phyloP scores from a whole-genome alignment of 2,113 vertebrate genomes.

The Megalops atlanticus region DNA sequence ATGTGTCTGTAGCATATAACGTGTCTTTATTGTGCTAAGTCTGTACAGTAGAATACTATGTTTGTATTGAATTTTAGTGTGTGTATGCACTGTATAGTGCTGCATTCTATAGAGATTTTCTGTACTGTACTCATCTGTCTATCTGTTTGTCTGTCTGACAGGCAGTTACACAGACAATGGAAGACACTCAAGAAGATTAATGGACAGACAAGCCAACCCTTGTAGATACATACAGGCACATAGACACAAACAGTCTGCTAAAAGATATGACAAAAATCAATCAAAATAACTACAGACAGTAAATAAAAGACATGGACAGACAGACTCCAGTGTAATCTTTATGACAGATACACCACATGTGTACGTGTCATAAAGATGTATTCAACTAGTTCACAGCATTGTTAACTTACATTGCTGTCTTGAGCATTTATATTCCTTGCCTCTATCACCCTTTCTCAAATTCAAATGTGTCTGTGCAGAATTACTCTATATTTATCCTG shows the following conservation, averaged over 20 bases:
- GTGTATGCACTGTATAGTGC: constrained; percentile 24
- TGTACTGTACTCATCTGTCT: constrained; percentile 15
- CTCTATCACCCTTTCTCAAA: too few species aligned
- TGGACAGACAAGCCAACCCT: constrained; percentile 12
- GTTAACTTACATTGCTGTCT: too few species aligned
- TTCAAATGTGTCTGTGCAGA: too few species aligned
- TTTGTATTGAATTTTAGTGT: constrained; percentile 9
- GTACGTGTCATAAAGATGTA: too few species aligned
- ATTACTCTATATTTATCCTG: too few species aligned
- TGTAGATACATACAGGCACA: constrained; percentile 17
- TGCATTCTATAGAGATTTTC: neutral
- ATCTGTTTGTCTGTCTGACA: neutral
- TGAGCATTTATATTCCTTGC: neutral
- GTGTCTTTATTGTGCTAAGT: neutral
- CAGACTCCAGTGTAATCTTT: constrained; percentile 15
- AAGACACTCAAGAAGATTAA: constrained; percentile 6
- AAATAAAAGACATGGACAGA: constrained; percentile 27
- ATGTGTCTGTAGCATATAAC: constrained; percentile 13
- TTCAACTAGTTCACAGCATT: neutral
- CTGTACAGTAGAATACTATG: constrained; percentile 5
- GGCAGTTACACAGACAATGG: constrained; percentile 17
- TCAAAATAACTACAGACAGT: neutral
- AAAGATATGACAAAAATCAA: neutral
- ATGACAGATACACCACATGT: neutral
- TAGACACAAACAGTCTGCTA: neutral